A percentile compares a stretch with the other conserved stretches of the same genome.
Evolutionary conservation across 2,797 vertebrate species (phyloP).

Genomic region (Garrulus glandarius): DNA sequence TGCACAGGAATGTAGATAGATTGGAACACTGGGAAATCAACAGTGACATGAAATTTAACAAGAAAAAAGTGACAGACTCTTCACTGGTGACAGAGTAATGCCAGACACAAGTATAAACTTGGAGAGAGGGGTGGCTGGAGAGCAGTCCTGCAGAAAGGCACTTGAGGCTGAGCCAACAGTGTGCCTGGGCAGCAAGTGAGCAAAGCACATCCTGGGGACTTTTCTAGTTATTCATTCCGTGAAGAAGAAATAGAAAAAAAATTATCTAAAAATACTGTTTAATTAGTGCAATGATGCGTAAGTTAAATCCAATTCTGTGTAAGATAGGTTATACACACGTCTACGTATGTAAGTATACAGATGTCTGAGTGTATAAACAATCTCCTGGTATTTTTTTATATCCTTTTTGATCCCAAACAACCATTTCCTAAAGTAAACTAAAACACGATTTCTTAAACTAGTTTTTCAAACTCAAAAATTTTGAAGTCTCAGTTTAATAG

Average conservation of each 20-base stretch:
- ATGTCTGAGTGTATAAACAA: not conserved
- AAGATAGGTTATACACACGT: not conserved
- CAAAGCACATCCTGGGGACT: not conserved
- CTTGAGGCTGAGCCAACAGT: not conserved
- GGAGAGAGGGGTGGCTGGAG: not conserved
- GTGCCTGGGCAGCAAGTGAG: not conserved
- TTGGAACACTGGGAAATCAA: fast-evolving
- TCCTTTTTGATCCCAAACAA: not conserved
- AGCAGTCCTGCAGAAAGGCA: not conserved
- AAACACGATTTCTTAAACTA: not conserved
- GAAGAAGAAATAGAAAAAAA: not conserved
- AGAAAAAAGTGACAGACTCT: not conserved
- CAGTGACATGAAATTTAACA: not conserved
- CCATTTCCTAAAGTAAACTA: not conserved
- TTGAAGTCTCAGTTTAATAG: not conserved
- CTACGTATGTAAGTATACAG: not conserved
- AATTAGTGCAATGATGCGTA: not conserved
- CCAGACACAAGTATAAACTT: too few relatives aligned
- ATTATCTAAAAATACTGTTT: not conserved
- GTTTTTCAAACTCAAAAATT: not conserved
- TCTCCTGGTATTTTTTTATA: not conserved
- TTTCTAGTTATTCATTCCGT: not conserved
- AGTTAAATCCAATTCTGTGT: not conserved
- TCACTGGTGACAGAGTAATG: not conserved
- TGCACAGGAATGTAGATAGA: not conserved